Percentiles rank a stretch among this genome's conserved stretches.
Evolutionary conservation across 2,797 vertebrate genomes (phyloP).

Genomic region (Enteromius argenteus): DNA sequence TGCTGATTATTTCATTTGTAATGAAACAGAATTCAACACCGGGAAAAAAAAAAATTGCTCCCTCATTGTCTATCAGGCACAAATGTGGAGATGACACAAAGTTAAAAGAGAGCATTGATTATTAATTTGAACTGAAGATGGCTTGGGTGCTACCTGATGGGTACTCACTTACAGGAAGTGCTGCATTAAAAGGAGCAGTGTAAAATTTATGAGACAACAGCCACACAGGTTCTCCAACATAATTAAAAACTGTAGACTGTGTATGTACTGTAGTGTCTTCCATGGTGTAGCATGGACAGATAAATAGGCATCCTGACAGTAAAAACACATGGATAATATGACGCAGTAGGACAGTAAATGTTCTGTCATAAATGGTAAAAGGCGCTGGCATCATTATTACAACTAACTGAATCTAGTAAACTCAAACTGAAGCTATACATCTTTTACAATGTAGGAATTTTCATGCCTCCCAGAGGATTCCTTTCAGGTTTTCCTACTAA

Average conservation of each 20-base stretch:
- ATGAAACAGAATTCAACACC: neutral
- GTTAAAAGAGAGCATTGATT: neutral
- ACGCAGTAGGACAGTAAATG: neutral
- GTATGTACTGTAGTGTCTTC: neutral
- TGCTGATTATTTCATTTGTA: neutral
- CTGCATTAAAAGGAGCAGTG: neutral
- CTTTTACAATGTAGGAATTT: neutral
- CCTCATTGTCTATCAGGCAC: neutral
- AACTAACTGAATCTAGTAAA: neutral
- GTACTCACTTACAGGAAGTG: conserved; percentile 12
- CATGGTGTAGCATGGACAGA: neutral
- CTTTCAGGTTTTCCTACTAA: neutral
- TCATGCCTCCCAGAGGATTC: neutral
- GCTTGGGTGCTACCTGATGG: neutral
- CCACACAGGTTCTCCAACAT: neutral
- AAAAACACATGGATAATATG: neutral
- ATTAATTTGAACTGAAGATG: neutral
- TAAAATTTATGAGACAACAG: neutral
- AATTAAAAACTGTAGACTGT: neutral
- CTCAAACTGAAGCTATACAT: conserved; percentile 9
- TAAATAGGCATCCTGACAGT: neutral
- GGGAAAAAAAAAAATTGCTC: neutral
- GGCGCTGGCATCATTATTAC: neutral
- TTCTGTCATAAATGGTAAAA: neutral
- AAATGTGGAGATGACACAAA: neutral